Base-by-base conservation (phyloP, 2,797 vertebrate genomes). In the Scleropages formosus region DNA sequence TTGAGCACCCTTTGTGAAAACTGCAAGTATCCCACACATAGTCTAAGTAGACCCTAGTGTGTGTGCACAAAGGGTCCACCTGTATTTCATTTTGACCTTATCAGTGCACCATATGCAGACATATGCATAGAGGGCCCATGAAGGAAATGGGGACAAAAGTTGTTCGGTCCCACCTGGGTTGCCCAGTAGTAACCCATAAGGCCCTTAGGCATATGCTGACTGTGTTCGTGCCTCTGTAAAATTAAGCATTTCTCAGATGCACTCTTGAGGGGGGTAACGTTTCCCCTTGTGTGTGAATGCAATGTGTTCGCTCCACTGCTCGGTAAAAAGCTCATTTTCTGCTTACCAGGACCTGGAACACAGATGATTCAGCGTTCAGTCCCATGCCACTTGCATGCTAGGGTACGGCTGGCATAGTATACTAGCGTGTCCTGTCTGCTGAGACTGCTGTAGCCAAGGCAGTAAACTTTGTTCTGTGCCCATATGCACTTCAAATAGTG, bases 271-370 rank as follows among this genome's bases (percentile, higher is more conserved):
- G 72, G 26, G 13, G 18, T 16, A 24, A 4, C n/a, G 8, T 9
- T 61, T 47, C 56, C 51, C 18, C 10, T 53, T 15, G 72, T 73
- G 24, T 9, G 11, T 56, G 18, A 73, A 13, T 26, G 61, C 26
- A 18, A 4, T 13, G 3, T 46, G 39, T 73, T 16, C 13, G 58
- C 56, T 47, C 72, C 31, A 9, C 26, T 73, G 56, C 39, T 13
- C 15, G 46, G 15, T 10, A 27, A 59, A 58, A 72, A 73, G 72
- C 49, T 47, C 27, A 60, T 61, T 61, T 73, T 73, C 58, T 13
- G 71, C 71, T 61, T 44, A 62, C 18, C 26, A n/a, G 8, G 26
- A 39, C 47, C 44, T 58, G 49, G 69, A n/a, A 22, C 47, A 46
- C 26, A 16, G 53, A 56, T 3, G 53, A 18, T 53, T 18, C 53